Base-by-base conservation (phyloP, 2,888 invertebrate genomes). In the Eristalinus aeneus region DNA sequence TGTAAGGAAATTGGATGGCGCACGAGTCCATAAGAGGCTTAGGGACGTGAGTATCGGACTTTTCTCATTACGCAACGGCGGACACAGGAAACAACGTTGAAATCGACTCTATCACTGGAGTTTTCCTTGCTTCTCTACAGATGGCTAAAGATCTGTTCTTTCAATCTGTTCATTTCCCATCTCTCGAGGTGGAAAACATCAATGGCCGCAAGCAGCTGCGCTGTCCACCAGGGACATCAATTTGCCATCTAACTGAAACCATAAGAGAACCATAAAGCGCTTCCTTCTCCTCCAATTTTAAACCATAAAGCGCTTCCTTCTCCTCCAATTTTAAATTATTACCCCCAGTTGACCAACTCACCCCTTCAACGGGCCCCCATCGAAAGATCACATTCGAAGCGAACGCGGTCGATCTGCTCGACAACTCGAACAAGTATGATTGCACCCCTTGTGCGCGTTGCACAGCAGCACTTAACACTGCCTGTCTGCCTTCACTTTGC, bases 401-500 rank as follows among this genome's bases (percentile, higher is more conserved):
- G 16, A 46, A 16, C 46, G 16, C 46, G 16, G n/a, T 60, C 39
- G 60, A 56, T 74, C 69, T 3, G 6, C 23, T n/a, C 39, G 36
- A 16, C 69, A 86, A 81, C 82, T 71, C 53, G 82, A 82, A 86
- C 86, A 86, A 39, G 86, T 86, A 65, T 71, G 86, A 74, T 74
- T 34, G 58, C 86, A 74, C 71, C 82, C 86, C 76, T 56, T 53
- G 60, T 22, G 6, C 20, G 16, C 46, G 11, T 1, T 65, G 39
- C 64, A 65, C 54, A 22, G 73, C 5, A 2, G 39, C 36, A 56
- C 32, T 56, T 67, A 34, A 27, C n/a, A 16, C 60, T 16, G 46
- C 9, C n/a, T 46, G 39, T 46, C 39, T 16, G 39, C 1, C 46
- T 46, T 46, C 6, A 39, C 61, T 10, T 54, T 54, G 53, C 12